Percentiles rank a stretch among this genome's conserved stretches.
Evolutionary conservation across 1,140 invertebrate species (phyloP).

Genomic region (Eciton burchellii): DNA sequence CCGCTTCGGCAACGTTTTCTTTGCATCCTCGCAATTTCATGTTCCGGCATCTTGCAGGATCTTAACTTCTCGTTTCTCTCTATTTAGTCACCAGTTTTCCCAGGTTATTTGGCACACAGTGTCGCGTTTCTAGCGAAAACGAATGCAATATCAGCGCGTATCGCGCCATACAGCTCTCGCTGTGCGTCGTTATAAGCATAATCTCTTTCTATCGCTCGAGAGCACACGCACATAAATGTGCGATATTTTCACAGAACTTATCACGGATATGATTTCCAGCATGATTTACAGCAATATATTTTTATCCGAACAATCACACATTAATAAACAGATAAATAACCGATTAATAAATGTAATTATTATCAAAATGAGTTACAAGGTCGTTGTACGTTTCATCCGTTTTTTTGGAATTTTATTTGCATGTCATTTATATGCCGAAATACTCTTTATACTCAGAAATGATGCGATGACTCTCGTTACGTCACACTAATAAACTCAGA

Average conservation of each 20-base stretch:
- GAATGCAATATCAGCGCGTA: not conserved
- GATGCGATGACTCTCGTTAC: no score
- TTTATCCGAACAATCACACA: constrained; percentile 2
- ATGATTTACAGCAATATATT: constrained; percentile 17
- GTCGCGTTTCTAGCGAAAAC: not conserved
- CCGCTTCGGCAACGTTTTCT: no score
- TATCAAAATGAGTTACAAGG: not conserved
- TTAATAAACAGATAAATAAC: no score
- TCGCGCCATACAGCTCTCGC: constrained; percentile 2
- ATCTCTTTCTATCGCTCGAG: constrained; percentile 49
- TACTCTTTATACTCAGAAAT: no score
- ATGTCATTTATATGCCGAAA: no score
- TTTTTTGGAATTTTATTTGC: no score
- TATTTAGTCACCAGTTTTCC: not conserved
- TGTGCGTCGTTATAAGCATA: constrained; percentile 15
- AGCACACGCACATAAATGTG: constrained; percentile 49
- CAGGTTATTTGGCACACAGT: not conserved
- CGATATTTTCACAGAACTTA: constrained; percentile 30
- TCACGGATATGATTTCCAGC: constrained; percentile 29
- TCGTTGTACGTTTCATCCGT: not conserved
- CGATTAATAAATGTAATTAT: not conserved
- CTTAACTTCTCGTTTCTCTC: not conserved
- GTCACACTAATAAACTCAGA: no score
- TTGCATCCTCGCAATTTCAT: no score
- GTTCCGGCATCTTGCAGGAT: no score